These are phyloP conservation scores for Hyperoodon ampullatus DNA, from an alignment of 2,113 vertebrate genomes.

Conservation along the genomic window DNA sequence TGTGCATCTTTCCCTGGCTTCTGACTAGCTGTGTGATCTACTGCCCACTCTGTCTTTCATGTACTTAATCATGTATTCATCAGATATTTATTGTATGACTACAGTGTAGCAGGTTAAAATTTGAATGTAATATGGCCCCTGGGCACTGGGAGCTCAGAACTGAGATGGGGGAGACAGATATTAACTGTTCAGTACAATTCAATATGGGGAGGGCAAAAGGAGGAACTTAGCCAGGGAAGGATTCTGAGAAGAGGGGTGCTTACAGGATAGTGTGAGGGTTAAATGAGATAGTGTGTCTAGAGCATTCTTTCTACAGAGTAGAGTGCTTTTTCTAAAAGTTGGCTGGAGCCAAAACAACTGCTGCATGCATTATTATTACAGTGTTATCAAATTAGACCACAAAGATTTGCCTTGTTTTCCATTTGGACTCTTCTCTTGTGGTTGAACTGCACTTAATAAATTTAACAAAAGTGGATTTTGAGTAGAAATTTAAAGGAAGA, in stretches of 20 bases:
- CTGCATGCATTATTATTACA: background rate
- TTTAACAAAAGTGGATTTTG: constrained; percentile 4
- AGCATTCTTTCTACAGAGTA: background rate
- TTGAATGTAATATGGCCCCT: background rate
- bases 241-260: background rate
- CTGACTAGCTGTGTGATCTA: background rate
- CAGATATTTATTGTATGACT: background rate
- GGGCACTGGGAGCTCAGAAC: background rate
- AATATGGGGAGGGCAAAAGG: background rate
- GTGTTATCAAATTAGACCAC: background rate
- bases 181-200: background rate
- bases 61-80: background rate
- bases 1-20: background rate
- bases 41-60: background rate
- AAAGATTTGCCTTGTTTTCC: background rate
- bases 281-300: background rate
- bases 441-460: background rate
- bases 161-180: background rate
- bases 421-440: background rate
- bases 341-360: background rate
- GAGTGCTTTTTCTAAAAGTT: background rate
- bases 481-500: constrained; percentile 11
- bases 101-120: background rate
- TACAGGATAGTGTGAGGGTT: background rate
- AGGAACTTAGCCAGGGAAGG: background rate